Evolutionary conservation across 2,888 invertebrate species (phyloP).

Genomic region (Heliconius erato): DNA sequence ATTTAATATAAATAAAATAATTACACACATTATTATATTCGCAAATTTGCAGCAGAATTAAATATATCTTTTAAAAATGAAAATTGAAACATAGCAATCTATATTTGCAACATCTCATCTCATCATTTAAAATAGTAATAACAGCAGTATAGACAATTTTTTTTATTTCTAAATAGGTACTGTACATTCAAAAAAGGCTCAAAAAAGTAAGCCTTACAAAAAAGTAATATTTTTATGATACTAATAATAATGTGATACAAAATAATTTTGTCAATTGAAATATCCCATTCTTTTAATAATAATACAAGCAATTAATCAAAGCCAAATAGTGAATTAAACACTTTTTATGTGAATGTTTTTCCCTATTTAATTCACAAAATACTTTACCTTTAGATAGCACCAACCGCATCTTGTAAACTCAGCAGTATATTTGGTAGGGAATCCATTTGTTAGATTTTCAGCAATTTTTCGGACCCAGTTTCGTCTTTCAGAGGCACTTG

Average conservation of each 20-base stretch:
- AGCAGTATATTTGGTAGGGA: conserved; percentile 88
- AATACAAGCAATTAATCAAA: not conserved
- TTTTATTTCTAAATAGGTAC: not conserved
- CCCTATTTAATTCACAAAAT: not conserved
- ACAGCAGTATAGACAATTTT: not conserved
- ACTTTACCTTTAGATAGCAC: conserved; percentile 90
- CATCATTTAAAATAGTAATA: no score
- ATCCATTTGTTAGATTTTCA: conserved; percentile 88
- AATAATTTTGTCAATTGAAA: not conserved
- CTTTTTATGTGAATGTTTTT: not conserved
- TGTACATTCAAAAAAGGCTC: not conserved
- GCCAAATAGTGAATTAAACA: not conserved
- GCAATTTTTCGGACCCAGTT: conserved; percentile 93
- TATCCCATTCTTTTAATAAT: no score
- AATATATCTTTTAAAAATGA: no score
- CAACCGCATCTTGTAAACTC: conserved; percentile 92
- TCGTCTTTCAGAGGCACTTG: conserved; percentile 83
- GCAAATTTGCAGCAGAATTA: no score
- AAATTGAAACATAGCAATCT: no score
- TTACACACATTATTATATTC: not conserved
- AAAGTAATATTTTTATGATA: not conserved
- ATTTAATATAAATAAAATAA: not conserved
- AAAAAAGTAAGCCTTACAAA: not conserved
- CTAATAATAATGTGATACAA: not conserved
- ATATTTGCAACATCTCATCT: no score